phyloP scores from a whole-genome alignment of 2,113 vertebrate genomes.

The Cryptotis parvus region DNA sequence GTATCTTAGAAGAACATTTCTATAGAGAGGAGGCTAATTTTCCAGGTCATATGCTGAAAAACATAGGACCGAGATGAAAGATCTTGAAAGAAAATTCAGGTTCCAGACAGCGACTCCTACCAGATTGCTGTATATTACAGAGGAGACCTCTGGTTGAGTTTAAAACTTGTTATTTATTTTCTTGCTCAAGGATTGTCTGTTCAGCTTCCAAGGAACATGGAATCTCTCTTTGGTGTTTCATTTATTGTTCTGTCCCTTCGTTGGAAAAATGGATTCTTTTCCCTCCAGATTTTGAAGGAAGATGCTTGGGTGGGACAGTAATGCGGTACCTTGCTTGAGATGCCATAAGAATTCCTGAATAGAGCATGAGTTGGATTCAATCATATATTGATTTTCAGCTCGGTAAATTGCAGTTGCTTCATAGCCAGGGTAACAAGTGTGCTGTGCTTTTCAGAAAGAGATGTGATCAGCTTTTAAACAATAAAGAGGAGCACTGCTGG shows the following conservation, averaged over 20 bases:
- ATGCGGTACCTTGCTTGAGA: conserved; percentile 33
- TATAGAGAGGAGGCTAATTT: conserved; percentile 18
- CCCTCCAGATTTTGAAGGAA: conserved; percentile 68
- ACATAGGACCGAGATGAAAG: conserved; percentile 11
- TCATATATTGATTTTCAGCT: conserved; percentile 81
- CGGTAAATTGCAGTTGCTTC: conserved; percentile 74
- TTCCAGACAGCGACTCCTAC: conserved; percentile 49
- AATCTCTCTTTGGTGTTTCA: conserved; percentile 66
- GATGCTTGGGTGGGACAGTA: conserved; percentile 62
- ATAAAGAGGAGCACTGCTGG: conserved; percentile 68
- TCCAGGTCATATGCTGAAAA: conserved; percentile 52
- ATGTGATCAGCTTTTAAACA: conserved; percentile 80
- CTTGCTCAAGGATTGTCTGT: conserved; percentile 46
- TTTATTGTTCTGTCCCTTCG: conserved; percentile 68
- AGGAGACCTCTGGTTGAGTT: conserved; percentile 54
- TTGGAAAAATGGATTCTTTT: conserved; percentile 75
- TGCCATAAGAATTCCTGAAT: conserved; percentile 72
- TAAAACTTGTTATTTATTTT: conserved; percentile 71
- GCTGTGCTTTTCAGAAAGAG: conserved; percentile 72
- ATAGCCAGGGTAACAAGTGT: conserved; percentile 72
- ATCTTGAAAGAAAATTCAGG: conserved; percentile 46
- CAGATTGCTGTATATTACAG: conserved; percentile 24
- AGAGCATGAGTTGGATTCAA: conserved; percentile 74
- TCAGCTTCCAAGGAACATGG: conserved; percentile 53
- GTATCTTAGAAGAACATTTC: conserved; percentile 40